These are phyloP conservation scores for Cheilosia urbana DNA, from an alignment of 2,888 invertebrate species.

Conservation along the genomic window DNA sequence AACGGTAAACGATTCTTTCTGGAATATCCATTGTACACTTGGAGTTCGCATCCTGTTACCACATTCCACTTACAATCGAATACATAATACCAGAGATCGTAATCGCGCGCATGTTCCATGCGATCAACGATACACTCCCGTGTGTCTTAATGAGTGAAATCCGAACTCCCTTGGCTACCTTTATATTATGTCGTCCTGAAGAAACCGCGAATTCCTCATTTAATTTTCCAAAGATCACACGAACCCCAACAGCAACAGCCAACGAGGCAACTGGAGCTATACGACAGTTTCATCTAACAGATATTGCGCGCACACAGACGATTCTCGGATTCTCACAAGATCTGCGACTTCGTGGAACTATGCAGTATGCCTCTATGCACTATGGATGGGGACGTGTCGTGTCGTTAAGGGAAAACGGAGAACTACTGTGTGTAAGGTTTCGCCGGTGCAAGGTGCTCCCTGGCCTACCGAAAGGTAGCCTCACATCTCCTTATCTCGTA, in stretches of 20 bases:
- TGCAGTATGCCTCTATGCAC: too few relatives aligned
- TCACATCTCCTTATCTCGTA: constrained; percentile 31
- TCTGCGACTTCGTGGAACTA: constrained; percentile 69
- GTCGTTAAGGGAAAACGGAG: constrained; percentile 53
- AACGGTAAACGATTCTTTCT: constrained; percentile 47
- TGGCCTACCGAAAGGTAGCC: constrained; percentile 33
- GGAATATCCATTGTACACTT: constrained; percentile 36
- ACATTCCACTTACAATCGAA: constrained; percentile 49
- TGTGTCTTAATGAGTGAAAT: constrained; percentile 63
- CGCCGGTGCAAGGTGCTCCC: constrained; percentile 63
- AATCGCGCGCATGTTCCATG: constrained; percentile 27
- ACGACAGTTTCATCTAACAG: constrained; percentile 40
- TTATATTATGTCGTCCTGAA: constrained; percentile 25
- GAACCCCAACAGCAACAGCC: constrained; percentile 6
- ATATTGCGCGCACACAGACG: constrained; percentile 23
- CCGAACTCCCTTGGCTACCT: constrained; percentile 37
- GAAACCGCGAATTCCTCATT: constrained; percentile 66
- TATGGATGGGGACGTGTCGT: constrained; percentile 23
- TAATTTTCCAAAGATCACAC: constrained; percentile 64
- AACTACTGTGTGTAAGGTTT: constrained; percentile 59
- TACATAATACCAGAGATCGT: constrained; percentile 11
- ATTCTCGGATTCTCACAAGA: constrained; percentile 75
- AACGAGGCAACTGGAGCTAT: constrained; percentile 2
- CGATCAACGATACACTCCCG: constrained; percentile 13
- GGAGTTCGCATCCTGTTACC: constrained; percentile 53